A percentile compares a stretch with the other conserved stretches of the same genome.
These are phyloP conservation scores for Hirundo rustica DNA, from an alignment of 2,797 vertebrate genomes.

Conservation along the genomic window DNA sequence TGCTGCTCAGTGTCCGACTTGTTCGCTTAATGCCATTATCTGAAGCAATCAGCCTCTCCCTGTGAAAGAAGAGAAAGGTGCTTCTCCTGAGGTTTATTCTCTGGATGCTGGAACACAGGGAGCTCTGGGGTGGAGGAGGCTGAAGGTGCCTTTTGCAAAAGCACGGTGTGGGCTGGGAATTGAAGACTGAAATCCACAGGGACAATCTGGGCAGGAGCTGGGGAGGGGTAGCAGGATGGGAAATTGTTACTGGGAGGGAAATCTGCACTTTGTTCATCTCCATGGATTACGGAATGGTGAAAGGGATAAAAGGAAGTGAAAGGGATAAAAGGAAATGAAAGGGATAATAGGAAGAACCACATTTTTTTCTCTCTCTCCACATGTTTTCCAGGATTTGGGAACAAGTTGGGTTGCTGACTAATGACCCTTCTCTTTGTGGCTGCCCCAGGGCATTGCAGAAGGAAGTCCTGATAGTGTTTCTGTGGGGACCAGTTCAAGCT, in stretches of 20 bases:
- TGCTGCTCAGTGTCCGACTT: slow-evolving; percentile 13
- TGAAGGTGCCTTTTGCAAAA: not conserved
- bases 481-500: not conserved
- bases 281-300: not conserved
- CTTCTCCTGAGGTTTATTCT: slow-evolving; percentile 21
- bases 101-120: not conserved
- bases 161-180: not conserved
- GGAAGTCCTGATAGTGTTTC: not conserved
- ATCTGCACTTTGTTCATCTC: not conserved
- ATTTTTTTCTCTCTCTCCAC: not conserved
- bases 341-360: not conserved
- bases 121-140: not conserved
- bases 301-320: not conserved
- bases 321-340: not conserved
- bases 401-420: not conserved
- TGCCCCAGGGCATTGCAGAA: not conserved
- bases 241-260: not conserved
- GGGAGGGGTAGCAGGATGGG: not conserved
- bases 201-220: not conserved
- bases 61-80: slow-evolving; percentile 35
- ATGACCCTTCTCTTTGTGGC: not conserved
- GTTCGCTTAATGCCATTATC: slow-evolving; percentile 49
- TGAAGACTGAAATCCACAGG: not conserved
- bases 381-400: not conserved
- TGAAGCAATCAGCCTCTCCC: slow-evolving; percentile 26